Evolutionary conservation across 2,797 vertebrate genomes (phyloP).

Genomic region (Salarias fasciatus): DNA sequence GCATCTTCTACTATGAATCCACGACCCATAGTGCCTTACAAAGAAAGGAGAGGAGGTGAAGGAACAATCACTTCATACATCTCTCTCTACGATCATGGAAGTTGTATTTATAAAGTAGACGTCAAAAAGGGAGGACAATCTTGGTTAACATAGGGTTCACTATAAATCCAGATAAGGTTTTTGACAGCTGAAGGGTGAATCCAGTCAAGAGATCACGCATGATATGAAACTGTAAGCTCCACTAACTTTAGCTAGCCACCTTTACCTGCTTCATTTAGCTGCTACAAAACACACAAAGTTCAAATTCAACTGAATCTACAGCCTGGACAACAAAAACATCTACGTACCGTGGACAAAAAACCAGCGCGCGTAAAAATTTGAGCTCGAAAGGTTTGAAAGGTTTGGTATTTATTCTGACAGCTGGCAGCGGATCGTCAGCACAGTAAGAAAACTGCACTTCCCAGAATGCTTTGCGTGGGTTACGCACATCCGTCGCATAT

Average conservation of each 20-base stretch:
- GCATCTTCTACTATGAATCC: conserved; percentile 91
- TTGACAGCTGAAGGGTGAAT: too few relatives aligned
- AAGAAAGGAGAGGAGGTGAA: conserved; percentile 1
- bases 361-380: not conserved
- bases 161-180: too few relatives aligned
- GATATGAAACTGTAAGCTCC: not conserved
- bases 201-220: too few relatives aligned
- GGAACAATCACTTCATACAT: not conserved
- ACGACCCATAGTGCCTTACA: conserved; percentile 86
- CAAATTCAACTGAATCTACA: not conserved
- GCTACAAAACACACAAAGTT: not conserved
- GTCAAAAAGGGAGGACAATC: too few relatives aligned
- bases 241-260: conserved; percentile 14
- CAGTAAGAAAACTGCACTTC: conserved; percentile 7
- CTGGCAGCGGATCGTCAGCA: conserved; percentile 57
- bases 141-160: too few relatives aligned
- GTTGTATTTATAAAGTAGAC: too few relatives aligned
- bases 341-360: conserved; percentile 1
- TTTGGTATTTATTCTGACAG: conserved; percentile 21
- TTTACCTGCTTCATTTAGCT: not conserved
- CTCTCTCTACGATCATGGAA: too few relatives aligned
- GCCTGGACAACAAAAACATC: not conserved
- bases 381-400: not conserved
- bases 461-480: conserved; percentile 24
- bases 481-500: conserved; percentile 57